Evolutionary conservation across 2,888 invertebrate genomes (phyloP).

Genomic region (Hemicrepidius hirtus): DNA sequence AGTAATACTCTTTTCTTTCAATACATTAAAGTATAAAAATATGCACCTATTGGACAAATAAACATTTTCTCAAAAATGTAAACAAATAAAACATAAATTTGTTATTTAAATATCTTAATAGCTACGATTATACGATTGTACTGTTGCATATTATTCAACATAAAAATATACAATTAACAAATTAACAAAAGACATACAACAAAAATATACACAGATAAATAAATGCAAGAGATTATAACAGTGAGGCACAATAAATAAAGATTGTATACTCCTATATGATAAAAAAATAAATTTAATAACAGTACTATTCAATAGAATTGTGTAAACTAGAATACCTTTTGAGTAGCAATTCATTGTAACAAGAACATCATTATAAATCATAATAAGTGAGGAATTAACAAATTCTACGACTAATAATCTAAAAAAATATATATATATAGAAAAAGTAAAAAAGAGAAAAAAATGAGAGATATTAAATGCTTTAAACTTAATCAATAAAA

Average conservation of each 20-base stretch:
- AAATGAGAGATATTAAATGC: background rate
- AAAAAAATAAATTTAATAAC: constrained; percentile 8
- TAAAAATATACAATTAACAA: constrained; percentile 16
- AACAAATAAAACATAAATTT: background rate
- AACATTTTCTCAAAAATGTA: background rate
- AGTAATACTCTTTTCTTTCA: background rate
- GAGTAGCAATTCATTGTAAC: constrained; percentile 9
- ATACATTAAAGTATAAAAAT: constrained; percentile 1
- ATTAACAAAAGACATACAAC: constrained; percentile 21
- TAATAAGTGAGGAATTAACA: constrained; percentile 6
- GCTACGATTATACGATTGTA: constrained; percentile 16
- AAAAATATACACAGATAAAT: constrained; percentile 31
- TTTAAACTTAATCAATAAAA: background rate
- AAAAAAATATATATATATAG: constrained; percentile 2
- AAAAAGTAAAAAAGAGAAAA: background rate
- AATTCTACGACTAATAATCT: background rate
- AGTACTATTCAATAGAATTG: background rate
- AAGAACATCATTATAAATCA: background rate
- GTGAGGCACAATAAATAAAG: background rate
- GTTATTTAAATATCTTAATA: constrained; percentile 8
- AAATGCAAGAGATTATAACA: constrained; percentile 24
- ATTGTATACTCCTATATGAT: background rate
- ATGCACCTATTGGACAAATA: background rate
- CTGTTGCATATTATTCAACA: constrained; percentile 11
- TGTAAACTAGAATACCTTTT: constrained; percentile 3